Conservation (phyloP, 2,113 vertebrate genomes). For the Nothoprocta pentlandii region DNA sequence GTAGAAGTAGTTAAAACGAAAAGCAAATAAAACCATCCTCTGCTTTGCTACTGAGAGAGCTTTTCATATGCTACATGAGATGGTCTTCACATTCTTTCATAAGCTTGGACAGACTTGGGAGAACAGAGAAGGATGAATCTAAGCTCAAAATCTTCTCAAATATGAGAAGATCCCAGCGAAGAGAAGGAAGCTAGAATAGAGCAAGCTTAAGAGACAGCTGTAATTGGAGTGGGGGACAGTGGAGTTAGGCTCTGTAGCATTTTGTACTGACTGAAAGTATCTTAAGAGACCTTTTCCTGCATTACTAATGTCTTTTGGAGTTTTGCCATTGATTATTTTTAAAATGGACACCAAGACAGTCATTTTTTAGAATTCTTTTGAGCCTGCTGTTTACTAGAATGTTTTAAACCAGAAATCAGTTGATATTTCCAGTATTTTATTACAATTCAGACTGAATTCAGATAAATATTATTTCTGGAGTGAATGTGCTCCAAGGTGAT, state of each 20-base stretch:
- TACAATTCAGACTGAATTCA: not conserved
- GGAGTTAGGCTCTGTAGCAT: not conserved
- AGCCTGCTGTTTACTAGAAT: not conserved
- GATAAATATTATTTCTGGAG: not conserved
- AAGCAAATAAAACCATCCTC: not conserved
- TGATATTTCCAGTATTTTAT: not conserved
- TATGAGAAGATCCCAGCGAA: not conserved
- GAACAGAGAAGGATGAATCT: not conserved
- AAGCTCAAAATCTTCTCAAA: not conserved
- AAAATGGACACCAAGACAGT: not conserved
- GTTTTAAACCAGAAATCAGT: not conserved
- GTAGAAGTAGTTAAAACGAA: conserved; percentile 5
- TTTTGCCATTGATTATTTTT: not conserved
- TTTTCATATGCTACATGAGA: not conserved
- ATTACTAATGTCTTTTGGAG: not conserved
- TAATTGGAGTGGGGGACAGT: not conserved
- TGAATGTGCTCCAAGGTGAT: not conserved
- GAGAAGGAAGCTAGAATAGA: not conserved
- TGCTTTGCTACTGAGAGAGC: not conserved
- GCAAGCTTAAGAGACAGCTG: not conserved
- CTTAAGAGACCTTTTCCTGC: not conserved
- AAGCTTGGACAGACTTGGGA: not conserved
- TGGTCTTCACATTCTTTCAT: not conserved
- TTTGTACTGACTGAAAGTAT: not conserved
- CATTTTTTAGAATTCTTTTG: not conserved